Percentiles rank a stretch among this genome's conserved stretches.
These are phyloP conservation scores for Nemoura dubitans DNA, from an alignment of 2,888 invertebrate species.

Conservation along the genomic window DNA sequence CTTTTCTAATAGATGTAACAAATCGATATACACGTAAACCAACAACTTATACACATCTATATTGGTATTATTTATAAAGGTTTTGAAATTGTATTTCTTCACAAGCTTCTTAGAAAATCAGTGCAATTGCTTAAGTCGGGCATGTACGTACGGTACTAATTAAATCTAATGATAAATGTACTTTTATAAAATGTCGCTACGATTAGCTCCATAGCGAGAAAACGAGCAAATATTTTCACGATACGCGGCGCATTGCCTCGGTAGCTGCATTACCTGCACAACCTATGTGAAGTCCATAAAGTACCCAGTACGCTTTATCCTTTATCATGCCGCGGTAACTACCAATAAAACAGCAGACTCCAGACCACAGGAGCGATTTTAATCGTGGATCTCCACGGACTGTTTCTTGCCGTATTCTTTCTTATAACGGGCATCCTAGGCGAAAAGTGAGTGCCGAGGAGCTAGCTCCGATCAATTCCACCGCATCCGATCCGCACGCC, in stretches of 20 bases:
- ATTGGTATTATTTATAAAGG: neutral
- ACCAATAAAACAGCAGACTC: neutral
- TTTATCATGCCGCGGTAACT: neutral
- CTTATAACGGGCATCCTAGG: neutral
- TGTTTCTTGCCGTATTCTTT: too few species aligned
- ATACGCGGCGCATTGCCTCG: neutral
- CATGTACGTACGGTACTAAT: neutral
- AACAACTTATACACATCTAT: too few species aligned
- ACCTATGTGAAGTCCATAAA: neutral
- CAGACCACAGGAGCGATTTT: neutral
- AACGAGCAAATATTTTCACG: neutral
- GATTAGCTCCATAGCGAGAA: neutral
- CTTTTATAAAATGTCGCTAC: neutral
- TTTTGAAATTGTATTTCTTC: neutral
- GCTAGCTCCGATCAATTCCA: neutral
- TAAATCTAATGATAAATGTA: neutral
- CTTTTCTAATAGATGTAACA: neutral
- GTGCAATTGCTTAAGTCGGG: neutral
- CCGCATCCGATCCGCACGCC: slow-evolving; percentile 1
- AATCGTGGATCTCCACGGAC: neutral
- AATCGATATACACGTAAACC: neutral
- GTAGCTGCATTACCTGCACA: neutral
- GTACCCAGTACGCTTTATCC: neutral
- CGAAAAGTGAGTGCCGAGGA: neutral
- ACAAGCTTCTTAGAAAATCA: neutral